These are phyloP conservation scores for Hylaeus volcanicus DNA, from an alignment of 1,140 invertebrate species.

Conservation along the genomic window DNA sequence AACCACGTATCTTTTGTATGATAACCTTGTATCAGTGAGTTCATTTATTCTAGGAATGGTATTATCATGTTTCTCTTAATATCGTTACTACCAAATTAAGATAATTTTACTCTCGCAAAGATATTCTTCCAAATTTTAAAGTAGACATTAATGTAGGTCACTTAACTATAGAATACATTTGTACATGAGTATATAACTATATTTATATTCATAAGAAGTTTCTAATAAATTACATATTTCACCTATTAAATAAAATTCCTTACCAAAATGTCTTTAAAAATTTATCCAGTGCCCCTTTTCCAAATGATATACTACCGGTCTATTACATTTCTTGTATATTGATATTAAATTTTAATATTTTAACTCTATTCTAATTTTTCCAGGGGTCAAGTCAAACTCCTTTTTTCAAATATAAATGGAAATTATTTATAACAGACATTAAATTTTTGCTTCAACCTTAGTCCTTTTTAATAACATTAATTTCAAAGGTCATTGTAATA, in stretches of 20 bases:
- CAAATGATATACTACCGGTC: conserved; percentile 56
- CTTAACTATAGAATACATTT: conserved; percentile 52
- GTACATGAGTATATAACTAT: conserved; percentile 52
- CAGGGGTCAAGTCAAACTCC: conserved; percentile 74
- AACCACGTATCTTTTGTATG: conserved; percentile 41
- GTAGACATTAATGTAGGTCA: conserved; percentile 51
- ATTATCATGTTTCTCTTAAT: conserved; percentile 44
- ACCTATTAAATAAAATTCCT: conserved; percentile 56
- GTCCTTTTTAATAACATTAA: conserved; percentile 42
- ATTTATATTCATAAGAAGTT: conserved; percentile 55
- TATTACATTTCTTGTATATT: conserved; percentile 62
- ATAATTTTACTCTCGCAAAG: conserved; percentile 38
- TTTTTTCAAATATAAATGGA: conserved; percentile 60
- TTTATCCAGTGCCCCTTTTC: conserved; percentile 66
- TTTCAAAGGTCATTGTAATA: conserved; percentile 58
- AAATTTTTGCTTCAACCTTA: conserved; percentile 59
- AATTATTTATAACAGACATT: conserved; percentile 46
- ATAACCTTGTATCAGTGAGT: conserved; percentile 45
- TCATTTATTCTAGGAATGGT: conserved; percentile 67
- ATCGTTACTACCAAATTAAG: conserved; percentile 38
- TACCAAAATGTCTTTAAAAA: conserved; percentile 53
- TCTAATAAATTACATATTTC: conserved; percentile 54
- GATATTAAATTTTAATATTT: conserved; percentile 67
- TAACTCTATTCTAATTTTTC: conserved; percentile 77
- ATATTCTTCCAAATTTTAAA: conserved; percentile 51